Base-by-base conservation (phyloP, 1,140 invertebrate species). In the Drosophila kikkawai region DNA sequence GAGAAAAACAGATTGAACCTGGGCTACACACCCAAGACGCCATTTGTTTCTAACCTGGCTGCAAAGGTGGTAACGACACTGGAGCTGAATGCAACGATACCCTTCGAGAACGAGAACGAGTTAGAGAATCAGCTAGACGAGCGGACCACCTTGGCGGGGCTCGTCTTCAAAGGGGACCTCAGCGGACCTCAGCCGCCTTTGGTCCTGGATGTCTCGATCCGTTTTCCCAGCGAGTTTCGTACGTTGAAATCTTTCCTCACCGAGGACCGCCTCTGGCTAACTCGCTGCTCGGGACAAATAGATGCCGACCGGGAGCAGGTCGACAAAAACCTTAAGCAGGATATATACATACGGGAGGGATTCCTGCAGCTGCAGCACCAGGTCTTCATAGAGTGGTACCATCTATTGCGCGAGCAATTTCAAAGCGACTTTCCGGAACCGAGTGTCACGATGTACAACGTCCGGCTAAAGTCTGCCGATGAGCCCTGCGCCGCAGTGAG, bases 141-240 rank as follows among this genome's bases (percentile, higher is more conserved):
- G 8, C 70, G 82, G 7, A 91, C 64, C 6, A 91, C 68, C 13
- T 17, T 90, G 37, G 85, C 85, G 11, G 85, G 57, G 1, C 29
- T 90, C 2, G 45, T 77, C 8, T 90, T 80, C 36, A 42, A 68
- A 0, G 34, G 48, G 0, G 4, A 29, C 26, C 26, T 29, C 26
- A 29, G 26, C 5, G 26, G 6, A 6, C 5, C 26, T 6, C 26
- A 29, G 0, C 53, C 42, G 34, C 85, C 85, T 0, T 29, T 50
- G 6, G 8, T 13, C 2, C 65, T 90, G n/a, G 64, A 71, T 7
- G 4, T 90, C 12, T 45, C 68, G 1, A 91, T 91, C 56, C 80
- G 83, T 0, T 91, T 91, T 15, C 83, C 87, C 36, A 82, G 78
- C 22, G 83, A 91, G 36, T 84, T 91, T 44, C 87, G 88, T 9